Conservation (phyloP, 2,113 vertebrate species). For the Hyaena hyaena region DNA sequence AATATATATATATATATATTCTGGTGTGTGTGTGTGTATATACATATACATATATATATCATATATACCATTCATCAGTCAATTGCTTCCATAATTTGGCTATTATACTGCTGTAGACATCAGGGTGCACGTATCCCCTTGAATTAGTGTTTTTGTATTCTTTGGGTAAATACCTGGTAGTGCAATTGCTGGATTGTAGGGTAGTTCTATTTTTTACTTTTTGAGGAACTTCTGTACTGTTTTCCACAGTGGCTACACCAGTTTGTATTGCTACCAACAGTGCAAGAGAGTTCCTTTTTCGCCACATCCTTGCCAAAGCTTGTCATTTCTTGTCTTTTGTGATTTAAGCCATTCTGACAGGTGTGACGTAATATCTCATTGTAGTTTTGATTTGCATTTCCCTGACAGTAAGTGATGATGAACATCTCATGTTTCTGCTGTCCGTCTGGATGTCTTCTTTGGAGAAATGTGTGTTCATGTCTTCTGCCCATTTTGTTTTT, state of each 20-base stretch:
- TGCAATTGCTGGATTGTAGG: neutral
- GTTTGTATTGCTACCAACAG: neutral
- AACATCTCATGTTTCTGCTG: neutral
- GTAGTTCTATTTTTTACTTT: neutral
- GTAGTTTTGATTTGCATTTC: neutral
- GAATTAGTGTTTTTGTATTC: neutral
- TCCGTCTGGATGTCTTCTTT: neutral
- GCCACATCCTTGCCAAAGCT: neutral
- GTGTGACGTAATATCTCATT: neutral
- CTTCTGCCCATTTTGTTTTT: neutral
- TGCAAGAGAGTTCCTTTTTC: neutral
- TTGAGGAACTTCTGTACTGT: neutral
- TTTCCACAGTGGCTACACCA: neutral
- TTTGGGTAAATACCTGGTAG: neutral
- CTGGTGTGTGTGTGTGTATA: too few species aligned
- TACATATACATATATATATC: too few species aligned
- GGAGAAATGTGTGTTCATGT: neutral
- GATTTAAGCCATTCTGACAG: neutral
- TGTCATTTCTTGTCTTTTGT: neutral
- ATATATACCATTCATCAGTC: neutral
- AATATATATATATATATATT: too few species aligned
- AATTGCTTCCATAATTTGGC: neutral
- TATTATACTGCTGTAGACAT: neutral
- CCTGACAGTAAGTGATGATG: neutral
- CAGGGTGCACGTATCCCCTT: neutral